phyloP scores from a whole-genome alignment of 2,113 vertebrate species.

The Diphyllodes magnificus region DNA sequence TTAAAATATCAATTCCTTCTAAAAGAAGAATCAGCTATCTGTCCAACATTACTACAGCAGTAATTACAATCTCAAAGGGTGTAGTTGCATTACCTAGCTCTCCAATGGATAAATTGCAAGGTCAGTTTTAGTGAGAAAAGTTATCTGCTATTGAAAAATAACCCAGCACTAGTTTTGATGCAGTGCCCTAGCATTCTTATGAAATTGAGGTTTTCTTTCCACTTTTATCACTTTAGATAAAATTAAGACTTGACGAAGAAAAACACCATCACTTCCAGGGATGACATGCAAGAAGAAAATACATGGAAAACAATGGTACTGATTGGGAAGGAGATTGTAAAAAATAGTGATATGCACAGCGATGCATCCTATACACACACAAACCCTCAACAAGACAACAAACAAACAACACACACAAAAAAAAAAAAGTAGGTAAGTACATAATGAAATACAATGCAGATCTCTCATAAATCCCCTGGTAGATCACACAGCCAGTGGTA shows the following conservation, averaged over 20 bases:
- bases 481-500: background rate
- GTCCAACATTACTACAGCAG: background rate
- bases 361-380: background rate
- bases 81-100: background rate
- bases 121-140: background rate
- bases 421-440: background rate
- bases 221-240: background rate
- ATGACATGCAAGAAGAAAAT: background rate
- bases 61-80: background rate
- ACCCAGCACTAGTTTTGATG: background rate
- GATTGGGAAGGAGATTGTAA: background rate
- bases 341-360: background rate
- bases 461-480: background rate
- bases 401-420: background rate
- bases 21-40: background rate
- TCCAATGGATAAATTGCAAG: background rate
- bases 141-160: background rate
- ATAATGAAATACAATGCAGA: background rate
- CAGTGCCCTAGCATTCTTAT: background rate
- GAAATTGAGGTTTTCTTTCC: background rate
- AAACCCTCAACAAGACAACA: background rate
- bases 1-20: background rate
- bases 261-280: accelerated
- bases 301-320: background rate
- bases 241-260: background rate